Evolutionary conservation across 2,888 invertebrate genomes (phyloP), one percentile per base, ranked within the genome.

Genomic region (Branchellion lobata): DNA sequence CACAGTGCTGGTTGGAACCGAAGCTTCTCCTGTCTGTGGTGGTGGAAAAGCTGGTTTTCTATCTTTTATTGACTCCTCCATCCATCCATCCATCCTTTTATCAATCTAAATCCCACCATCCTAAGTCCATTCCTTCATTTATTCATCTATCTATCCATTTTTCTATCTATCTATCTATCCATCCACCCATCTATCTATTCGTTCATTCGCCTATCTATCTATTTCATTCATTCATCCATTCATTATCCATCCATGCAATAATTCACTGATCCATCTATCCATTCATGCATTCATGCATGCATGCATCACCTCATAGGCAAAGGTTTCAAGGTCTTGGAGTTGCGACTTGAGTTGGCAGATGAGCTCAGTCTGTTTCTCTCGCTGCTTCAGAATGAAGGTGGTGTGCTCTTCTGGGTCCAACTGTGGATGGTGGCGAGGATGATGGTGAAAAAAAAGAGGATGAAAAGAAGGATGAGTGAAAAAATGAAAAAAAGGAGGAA

Each of bases 301-400:
- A 3, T 11, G 65, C 31, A 29, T 21, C 27, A 88, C 89, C 85
- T 96, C 94, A 85, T 95, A 94, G 0, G 97, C 95, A 87, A 94
- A 94, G 78, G 91, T 91, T 87, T 96, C 96, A 76, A 99, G 89
- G 86, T 99, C 97, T 85, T 94, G 93, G 61, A 99, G 88, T 87
- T 99, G 98, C 0, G 91, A 89, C 88, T 97, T 96, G 29, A 99
- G 89, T 85, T 94, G 93, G 83, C 92, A 92, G 81, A 99, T 95
- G 80, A 98, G 90, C 86, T 94, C 92, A 83, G 91, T 90, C 85
- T 93, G 93, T 82, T 92, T 91, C 79, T 91, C 90, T 84, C 91
- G 90, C 87, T 92, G 92, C 79, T 90, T 86, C 78, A 88, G 86
- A 84, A 91, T 89, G 85, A 90, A 91, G 27, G 88, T 88, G 84